These are phyloP conservation scores for Hyposmocoma kahamanoa DNA, from an alignment of 1,140 invertebrate genomes.

Conservation along the genomic window DNA sequence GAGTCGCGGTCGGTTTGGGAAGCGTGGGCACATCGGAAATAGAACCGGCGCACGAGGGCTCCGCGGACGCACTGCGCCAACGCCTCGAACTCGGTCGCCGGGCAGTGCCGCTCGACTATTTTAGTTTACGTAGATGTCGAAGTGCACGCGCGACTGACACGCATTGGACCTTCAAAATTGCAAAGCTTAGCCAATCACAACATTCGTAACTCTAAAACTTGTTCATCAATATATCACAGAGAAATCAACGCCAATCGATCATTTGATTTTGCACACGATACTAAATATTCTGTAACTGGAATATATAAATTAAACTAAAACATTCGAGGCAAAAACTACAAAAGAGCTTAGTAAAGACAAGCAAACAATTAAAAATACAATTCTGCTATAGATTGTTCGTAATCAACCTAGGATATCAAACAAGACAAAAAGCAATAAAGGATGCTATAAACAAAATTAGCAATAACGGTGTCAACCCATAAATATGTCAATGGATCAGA, in stretches of 20 bases:
- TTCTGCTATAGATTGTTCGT: too few relatives aligned
- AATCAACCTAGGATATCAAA: too few relatives aligned
- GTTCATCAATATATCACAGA: too few relatives aligned
- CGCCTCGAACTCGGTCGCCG: conserved; percentile 57
- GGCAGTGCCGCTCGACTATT: conserved; percentile 52
- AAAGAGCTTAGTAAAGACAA: too few relatives aligned
- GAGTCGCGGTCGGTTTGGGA: conserved; percentile 46
- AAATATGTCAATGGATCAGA: conserved; percentile 22
- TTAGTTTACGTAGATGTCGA: conserved; percentile 68
- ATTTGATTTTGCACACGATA: too few relatives aligned
- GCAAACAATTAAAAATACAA: too few relatives aligned
- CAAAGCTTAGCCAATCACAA: conserved; percentile 18
- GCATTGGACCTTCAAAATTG: conserved; percentile 48
- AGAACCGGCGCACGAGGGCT: conserved; percentile 62
- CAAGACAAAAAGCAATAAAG: too few relatives aligned
- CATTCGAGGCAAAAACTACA: too few relatives aligned
- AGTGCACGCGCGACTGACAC: conserved; percentile 50
- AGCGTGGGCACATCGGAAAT: conserved; percentile 63
- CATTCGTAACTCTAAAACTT: too few relatives aligned
- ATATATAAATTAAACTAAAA: too few relatives aligned
- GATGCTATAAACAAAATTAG: conserved; percentile 2
- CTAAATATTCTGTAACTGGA: too few relatives aligned
- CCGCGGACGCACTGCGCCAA: conserved; percentile 53
- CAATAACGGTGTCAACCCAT: conserved; percentile 19
- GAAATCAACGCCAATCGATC: too few relatives aligned